Evolutionary conservation across 2,113 vertebrate species (phyloP), one percentile per base, ranked within the genome.

Genomic region (Carettochelys insculpta): DNA sequence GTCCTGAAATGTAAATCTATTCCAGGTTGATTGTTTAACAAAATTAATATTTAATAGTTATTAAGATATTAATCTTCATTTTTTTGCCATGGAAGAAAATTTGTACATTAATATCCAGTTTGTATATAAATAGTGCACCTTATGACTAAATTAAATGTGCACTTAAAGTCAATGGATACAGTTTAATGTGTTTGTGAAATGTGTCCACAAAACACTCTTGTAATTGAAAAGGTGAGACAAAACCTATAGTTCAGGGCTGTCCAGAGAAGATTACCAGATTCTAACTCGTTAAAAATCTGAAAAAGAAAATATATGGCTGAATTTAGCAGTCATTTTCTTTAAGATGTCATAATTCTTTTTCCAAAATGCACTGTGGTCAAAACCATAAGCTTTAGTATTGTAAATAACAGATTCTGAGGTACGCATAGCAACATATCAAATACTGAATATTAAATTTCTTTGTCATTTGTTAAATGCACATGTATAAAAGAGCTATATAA

Each of bases 21-120:
- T 77, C 51, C 47, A 68, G 56, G 61, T 47, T 48, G 47, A 76
- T 78, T 82, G 20, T 92, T 95, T 43, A 82, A 91, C 82, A 90
- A 87, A 65, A 56, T 83, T 88, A 65, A 77, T 2, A 25, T 84
- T 53, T 71, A 4, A 51, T 12, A 76, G 76, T 20, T 43, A 80
- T 45, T 53, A 84, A 83, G 77, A 78, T 24, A 83, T 87, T 78
- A 78, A 56, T 25, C 83, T 83, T 58, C 29, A 24, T 10, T 73
- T 94, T 71, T 76, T 90, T 90, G 27, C 58, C 75, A 93, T 75
- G 83, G 84, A 85, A 94, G 87, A n/a, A n/a, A n/a, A n/a, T n/a
- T n/a, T 48, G 65, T 45, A 53, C 16, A 5, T 77, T 85, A 14
- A 48, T 86, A 20, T 80, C 41, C 27, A 77, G 78, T 51, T 83